A percentile compares a stretch with the other conserved stretches of the same genome.
Conservation (phyloP, 2,888 invertebrate genomes). For the Drepanosiphum platanoidis region DNA sequence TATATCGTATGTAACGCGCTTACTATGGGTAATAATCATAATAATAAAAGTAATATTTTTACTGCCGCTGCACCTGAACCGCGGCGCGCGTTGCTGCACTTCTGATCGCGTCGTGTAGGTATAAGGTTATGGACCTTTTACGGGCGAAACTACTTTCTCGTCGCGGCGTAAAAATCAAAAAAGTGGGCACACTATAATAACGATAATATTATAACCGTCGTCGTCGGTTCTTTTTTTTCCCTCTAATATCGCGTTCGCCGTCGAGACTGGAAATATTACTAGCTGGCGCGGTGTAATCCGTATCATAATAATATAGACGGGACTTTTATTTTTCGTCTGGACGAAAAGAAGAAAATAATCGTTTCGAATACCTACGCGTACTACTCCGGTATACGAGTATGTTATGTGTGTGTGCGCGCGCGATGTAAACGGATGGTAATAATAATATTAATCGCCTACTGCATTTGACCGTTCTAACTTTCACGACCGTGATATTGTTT, state of each 20-base stretch:
- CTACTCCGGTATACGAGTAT: background rate
- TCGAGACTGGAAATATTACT: no score
- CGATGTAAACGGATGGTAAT: background rate
- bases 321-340: background rate
- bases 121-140: background rate
- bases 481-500: background rate
- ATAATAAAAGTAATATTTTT: no score
- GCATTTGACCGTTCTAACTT: constrained; percentile 19
- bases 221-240: no score
- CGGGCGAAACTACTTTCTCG: constrained; percentile 20
- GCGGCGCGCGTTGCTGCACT: constrained; percentile 28
- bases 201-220: no score
- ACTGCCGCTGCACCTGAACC: background rate
- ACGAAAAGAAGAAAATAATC: background rate
- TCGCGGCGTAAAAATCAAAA: background rate
- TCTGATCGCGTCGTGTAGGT: background rate
- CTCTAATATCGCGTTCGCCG: no score
- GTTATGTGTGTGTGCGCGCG: background rate
- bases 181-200: background rate
- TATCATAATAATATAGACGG: background rate
- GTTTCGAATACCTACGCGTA: background rate
- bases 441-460: background rate
- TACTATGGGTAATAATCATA: no score
- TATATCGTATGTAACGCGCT: background rate
- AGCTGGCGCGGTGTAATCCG: background rate